Percentiles rank a stretch among this genome's conserved stretches.
phyloP scores from a whole-genome alignment of 2,113 vertebrate genomes.

The Machaerirhynchus nigripectus region DNA sequence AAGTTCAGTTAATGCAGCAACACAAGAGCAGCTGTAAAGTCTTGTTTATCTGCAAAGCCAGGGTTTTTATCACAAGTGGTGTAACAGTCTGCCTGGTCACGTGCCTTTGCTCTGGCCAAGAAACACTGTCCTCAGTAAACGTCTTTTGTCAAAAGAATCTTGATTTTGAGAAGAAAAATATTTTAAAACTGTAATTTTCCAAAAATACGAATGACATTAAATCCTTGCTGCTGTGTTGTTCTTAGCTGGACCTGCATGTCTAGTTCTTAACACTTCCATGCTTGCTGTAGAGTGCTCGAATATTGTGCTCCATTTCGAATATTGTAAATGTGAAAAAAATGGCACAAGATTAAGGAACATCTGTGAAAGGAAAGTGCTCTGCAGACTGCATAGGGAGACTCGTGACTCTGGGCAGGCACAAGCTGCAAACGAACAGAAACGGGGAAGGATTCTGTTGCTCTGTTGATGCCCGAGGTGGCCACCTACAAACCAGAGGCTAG shows the following conservation, averaged over 20 bases:
- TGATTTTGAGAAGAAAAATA: background rate
- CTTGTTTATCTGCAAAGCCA: background rate
- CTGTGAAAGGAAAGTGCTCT: background rate
- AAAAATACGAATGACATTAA: background rate
- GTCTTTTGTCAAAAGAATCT: background rate
- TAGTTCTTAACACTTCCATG: background rate
- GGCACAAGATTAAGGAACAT: background rate
- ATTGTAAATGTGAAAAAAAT: background rate
- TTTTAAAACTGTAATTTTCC: background rate
- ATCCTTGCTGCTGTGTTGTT: background rate
- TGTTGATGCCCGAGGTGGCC: too few relatives aligned
- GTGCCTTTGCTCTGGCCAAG: background rate
- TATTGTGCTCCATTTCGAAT: background rate
- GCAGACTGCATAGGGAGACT: background rate
- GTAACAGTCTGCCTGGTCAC: fast-evolving
- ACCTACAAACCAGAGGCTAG: too few relatives aligned
- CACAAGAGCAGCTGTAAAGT: background rate
- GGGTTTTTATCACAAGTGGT: background rate
- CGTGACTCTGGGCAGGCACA: fast-evolving
- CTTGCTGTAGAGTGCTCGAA: background rate
- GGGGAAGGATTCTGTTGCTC: background rate
- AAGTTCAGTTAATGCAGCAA: background rate
- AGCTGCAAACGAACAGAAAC: background rate
- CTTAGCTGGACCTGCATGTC: background rate
- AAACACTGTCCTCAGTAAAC: background rate